Base-by-base conservation (phyloP, 1,140 invertebrate genomes). In the Zaprionus nigranus region DNA sequence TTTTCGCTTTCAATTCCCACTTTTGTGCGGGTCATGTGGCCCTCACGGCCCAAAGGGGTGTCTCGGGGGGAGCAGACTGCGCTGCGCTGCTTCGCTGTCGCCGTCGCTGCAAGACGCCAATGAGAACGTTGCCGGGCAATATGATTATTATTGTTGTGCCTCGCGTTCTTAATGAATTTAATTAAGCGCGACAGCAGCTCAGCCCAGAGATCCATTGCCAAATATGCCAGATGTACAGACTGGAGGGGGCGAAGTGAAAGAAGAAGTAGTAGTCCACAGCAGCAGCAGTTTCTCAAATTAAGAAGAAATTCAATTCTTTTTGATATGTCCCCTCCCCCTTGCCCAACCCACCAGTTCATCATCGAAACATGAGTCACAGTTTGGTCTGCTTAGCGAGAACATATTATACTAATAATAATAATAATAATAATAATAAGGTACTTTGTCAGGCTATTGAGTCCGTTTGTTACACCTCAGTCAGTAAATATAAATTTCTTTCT, bases 1-100 rank as follows among this genome's bases (percentile, higher is more conserved):
- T 84, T 75, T 82, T 86, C 76, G 75, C 82, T 82, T 82, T 86
- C 68, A 62, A 81, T 86, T 82, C 75, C 71, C 68, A 62, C 65
- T 60, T 79, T 79, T 82, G 71, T 86, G 82, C 82, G 79, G 82
- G 82, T 79, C 67, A 49, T 17, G 7, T 2, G 20, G 22, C 40
- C 40, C 5, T 43, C 40, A 7, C 6, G n/a, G 40, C n/a, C 40
- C 40, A 77, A 84, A 78, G 75, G 81, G 78, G 69, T 85, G 70
- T 69, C 63, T 11, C 67, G 40, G 28, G 20, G 58, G 20, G 54
- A 72, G 67, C 79, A 64, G 61, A 57, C 75, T 58, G 75, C 51
- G 34, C 66, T 28, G 40, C 26, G 51, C n/a, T 1, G 53, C 36
- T 34, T 13, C 34, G n/a, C 51, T 17, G 72, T 40, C 17, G 22